Evolutionary conservation across 2,888 invertebrate genomes (phyloP).

Genomic region (Athalia rosae): DNA sequence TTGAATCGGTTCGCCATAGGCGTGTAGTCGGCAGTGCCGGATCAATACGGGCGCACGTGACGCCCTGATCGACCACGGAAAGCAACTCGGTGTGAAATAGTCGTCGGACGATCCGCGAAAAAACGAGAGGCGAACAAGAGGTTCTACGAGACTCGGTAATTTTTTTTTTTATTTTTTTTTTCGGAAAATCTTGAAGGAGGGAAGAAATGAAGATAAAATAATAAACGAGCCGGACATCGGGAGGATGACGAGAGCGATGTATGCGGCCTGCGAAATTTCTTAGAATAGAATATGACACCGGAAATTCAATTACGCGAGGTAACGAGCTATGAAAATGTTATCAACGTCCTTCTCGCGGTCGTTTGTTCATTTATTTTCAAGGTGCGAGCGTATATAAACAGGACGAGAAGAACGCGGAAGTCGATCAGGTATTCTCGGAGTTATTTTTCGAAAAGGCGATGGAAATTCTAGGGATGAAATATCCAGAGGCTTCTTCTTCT

Average conservation of each 20-base stretch:
- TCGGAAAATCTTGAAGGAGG: background rate
- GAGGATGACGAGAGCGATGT: too few species aligned
- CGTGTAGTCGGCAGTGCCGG: slow-evolving; percentile 6
- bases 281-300: slow-evolving; percentile 2
- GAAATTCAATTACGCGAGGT: slow-evolving; percentile 17
- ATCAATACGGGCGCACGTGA: slow-evolving; percentile 25
- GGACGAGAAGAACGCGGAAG: too few species aligned
- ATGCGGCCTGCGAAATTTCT: background rate
- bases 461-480: too few species aligned
- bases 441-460: too few species aligned
- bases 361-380: background rate
- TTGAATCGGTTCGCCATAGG: background rate
- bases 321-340: background rate
- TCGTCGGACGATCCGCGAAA: background rate
- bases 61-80: background rate
- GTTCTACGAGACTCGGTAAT: background rate
- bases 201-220: background rate
- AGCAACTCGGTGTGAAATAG: background rate
- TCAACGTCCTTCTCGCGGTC: background rate
- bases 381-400: background rate
- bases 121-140: background rate
- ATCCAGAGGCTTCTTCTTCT: too few species aligned
- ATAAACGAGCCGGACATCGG: background rate
- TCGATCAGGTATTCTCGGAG: too few species aligned
- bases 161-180: background rate